A percentile compares a stretch with the other conserved stretches of the same genome.
phyloP scores from a whole-genome alignment of 2,888 invertebrate genomes.

The Andrena bucephala region DNA sequence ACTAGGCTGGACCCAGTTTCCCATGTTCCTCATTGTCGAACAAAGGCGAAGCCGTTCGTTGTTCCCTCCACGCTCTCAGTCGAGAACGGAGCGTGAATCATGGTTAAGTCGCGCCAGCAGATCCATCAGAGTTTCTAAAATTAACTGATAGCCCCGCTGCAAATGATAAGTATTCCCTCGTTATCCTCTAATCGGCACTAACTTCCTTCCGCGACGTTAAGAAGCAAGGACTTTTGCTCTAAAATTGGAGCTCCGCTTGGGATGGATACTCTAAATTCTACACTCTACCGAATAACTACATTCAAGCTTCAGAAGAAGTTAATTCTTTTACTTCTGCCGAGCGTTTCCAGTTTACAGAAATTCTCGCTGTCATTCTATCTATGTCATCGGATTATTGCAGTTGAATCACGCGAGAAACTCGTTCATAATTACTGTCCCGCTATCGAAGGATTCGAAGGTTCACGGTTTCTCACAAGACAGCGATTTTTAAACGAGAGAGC shows the following conservation, averaged over 20 bases:
- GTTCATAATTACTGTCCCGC: background rate
- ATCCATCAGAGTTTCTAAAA: slow-evolving; percentile 57
- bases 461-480: background rate
- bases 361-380: slow-evolving; percentile 11
- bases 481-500: background rate
- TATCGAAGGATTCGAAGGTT: background rate
- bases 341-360: slow-evolving; percentile 12
- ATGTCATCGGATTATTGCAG: background rate
- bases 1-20: slow-evolving; percentile 33
- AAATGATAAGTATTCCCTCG: slow-evolving; percentile 53
- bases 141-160: slow-evolving; percentile 42
- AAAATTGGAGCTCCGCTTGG: background rate
- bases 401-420: background rate
- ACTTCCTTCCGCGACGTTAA: slow-evolving; percentile 32
- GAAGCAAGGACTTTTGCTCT: slow-evolving; percentile 1
- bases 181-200: slow-evolving; percentile 50
- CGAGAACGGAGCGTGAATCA: slow-evolving; percentile 52
- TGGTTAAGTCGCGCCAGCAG: slow-evolving; percentile 43
- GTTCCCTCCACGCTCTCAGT: slow-evolving; percentile 30
- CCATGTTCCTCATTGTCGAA: slow-evolving; percentile 36
- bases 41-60: slow-evolving; percentile 40
- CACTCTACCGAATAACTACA: background rate
- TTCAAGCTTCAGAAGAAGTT: slow-evolving; percentile 5
- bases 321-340: background rate
- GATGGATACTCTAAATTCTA: background rate